A percentile compares a stretch with the other conserved stretches of the same genome.
Conservation (phyloP, 2,113 vertebrate genomes). For the Ornithorhynchus anatinus region DNA sequence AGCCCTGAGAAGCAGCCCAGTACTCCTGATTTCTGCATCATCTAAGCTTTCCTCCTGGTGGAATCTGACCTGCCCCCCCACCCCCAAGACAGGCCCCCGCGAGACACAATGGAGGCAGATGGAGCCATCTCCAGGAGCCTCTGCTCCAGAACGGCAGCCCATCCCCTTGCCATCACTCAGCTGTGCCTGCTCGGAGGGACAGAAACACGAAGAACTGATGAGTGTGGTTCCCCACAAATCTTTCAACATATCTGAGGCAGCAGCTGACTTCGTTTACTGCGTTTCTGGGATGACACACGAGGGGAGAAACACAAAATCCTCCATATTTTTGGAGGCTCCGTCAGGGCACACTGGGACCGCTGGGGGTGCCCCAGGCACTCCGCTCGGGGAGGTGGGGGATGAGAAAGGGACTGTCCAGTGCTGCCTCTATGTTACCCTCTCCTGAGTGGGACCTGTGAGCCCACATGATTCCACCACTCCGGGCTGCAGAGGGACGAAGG, state of each 20-base stretch:
- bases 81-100: no score
- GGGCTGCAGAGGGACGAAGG: no score
- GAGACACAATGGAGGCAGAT: no score
- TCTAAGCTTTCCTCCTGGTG: background rate
- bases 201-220: background rate
- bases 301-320: background rate
- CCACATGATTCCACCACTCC: no score
- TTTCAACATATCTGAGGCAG: background rate
- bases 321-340: no score
- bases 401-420: background rate
- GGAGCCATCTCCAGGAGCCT: no score
- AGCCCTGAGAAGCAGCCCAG: no score
- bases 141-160: no score
- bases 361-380: no score
- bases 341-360: background rate
- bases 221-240: constrained; percentile 3
- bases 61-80: background rate
- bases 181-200: background rate
- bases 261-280: background rate
- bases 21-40: background rate
- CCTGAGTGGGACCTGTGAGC: no score
- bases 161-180: constrained; percentile 18
- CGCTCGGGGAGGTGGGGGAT: background rate
- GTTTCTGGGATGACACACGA: background rate
- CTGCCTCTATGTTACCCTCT: no score